Evolutionary conservation across 2,797 vertebrate species (phyloP), one percentile per base, ranked within the genome.

Genomic region (Falco concolor): DNA sequence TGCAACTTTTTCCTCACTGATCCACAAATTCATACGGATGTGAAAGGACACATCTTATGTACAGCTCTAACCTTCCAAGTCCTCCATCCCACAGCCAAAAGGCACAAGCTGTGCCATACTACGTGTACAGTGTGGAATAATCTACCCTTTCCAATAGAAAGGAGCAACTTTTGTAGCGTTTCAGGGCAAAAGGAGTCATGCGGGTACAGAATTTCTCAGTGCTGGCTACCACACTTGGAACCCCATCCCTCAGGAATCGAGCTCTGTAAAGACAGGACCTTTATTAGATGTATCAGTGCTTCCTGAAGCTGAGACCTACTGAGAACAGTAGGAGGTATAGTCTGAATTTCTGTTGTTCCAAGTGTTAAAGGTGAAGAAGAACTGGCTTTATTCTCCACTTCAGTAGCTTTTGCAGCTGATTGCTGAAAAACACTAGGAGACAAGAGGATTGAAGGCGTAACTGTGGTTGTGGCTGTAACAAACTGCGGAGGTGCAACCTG

Each of bases 371-470:
- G 97, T 2, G 99, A 98, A 18, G 98, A 97, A 74, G 97, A 96
- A 52, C 77, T 69, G 10, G 96, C 93, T 94, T 97, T 98, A 92
- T 94, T 98, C 38, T 98, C 98, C 21, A 96, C 95, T 84, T 98
- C 98, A 60, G 97, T 50, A 54, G 97, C 78, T 95, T 98, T 99
- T 93, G 90, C 93, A 52, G 97, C 45, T 3, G 99, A 98, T 65
- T 99, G 98, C 97, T 99, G 99, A 96, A 99, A 99, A 89, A 98
- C 99, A 89, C 99, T 99, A 15, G 99, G 99, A 56, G 99, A 99
- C 64, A 99, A 98, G 49, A 99, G 98, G 86, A 99, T 93, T 13
- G 99, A 99, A 28, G 98, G 96, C 1, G 92, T 96, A 60, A 97
- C 95, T 53, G 98, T 97, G 21, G 98, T 98, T 4, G 98, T 96